These are phyloP conservation scores for Gymnocypris eckloni DNA, from an alignment of 2,797 vertebrate genomes.

Conservation along the genomic window DNA sequence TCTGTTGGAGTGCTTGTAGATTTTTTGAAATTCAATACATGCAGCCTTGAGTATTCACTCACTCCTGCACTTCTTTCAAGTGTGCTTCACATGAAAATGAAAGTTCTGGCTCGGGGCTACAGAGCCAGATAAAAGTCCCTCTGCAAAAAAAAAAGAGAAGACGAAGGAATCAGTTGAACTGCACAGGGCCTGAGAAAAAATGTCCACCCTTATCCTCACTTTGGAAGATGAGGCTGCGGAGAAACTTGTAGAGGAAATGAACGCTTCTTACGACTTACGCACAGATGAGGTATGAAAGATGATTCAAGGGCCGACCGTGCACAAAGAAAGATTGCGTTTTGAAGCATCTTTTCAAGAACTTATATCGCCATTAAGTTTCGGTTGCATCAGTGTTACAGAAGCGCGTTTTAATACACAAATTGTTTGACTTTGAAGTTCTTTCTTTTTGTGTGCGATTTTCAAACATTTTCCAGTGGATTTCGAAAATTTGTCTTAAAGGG, in stretches of 20 bases:
- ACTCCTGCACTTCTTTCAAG: slow-evolving; percentile 76
- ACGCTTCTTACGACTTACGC: slow-evolving; percentile 37
- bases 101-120: slow-evolving; percentile 76
- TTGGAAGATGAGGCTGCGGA: slow-evolving; percentile 48
- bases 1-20: slow-evolving; percentile 60
- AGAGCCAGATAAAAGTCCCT: slow-evolving; percentile 65
- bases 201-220: slow-evolving; percentile 59
- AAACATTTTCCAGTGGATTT: background rate
- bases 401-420: slow-evolving; percentile 1
- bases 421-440: slow-evolving; percentile 2
- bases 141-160: slow-evolving; percentile 22
- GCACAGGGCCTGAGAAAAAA: slow-evolving; percentile 56
- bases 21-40: slow-evolving; percentile 65
- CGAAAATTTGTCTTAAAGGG: background rate
- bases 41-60: slow-evolving; percentile 76
- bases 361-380: background rate
- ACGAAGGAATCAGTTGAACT: slow-evolving; percentile 50
- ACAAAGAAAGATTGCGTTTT: background rate
- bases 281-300: slow-evolving; percentile 36
- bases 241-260: slow-evolving; percentile 59
- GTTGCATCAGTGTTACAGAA: slow-evolving; percentile 39
- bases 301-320: slow-evolving; percentile 1
- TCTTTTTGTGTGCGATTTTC: background rate
- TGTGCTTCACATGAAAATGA: slow-evolving; percentile 77
- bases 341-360: slow-evolving; percentile 4